Conservation (phyloP, 2,888 invertebrate genomes). For the Monochamus alternatus region DNA sequence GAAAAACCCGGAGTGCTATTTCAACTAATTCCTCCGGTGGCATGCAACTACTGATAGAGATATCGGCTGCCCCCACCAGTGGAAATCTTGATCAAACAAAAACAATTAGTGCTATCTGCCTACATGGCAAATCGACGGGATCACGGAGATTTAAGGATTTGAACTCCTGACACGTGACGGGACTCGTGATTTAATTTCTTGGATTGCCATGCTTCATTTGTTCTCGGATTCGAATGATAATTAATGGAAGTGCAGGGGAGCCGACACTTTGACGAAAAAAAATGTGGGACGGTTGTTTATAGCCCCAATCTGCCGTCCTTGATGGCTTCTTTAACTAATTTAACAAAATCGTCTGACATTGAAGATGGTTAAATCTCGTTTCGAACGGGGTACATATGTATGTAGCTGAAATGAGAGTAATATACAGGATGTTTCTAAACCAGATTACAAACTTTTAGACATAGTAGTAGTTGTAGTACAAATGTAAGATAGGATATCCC, state of each 20-base stretch:
- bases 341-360: no score
- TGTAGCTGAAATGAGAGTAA: no score
- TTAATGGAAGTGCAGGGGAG: not conserved
- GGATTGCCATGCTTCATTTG: conserved; percentile 30
- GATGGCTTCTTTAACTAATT: no score
- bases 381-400: no score
- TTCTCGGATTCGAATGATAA: conserved; percentile 10
- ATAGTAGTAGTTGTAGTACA: no score
- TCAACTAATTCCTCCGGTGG: conserved; percentile 34
- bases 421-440: no score
- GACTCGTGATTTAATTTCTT: conserved; percentile 26
- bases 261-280: not conserved
- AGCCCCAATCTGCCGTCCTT: not conserved
- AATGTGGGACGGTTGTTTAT: conserved; percentile 1
- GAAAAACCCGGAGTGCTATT: conserved; percentile 24
- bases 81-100: conserved; percentile 37
- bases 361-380: no score
- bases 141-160: conserved; percentile 36
- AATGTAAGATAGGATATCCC: no score
- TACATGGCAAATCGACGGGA: conserved; percentile 35
- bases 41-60: conserved; percentile 40
- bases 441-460: no score
- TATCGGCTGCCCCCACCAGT: conserved; percentile 33
- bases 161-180: conserved; percentile 25
- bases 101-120: conserved; percentile 38